These are phyloP conservation scores for Polydrusus cervinus DNA, from an alignment of 2,888 invertebrate genomes.

Conservation along the genomic window DNA sequence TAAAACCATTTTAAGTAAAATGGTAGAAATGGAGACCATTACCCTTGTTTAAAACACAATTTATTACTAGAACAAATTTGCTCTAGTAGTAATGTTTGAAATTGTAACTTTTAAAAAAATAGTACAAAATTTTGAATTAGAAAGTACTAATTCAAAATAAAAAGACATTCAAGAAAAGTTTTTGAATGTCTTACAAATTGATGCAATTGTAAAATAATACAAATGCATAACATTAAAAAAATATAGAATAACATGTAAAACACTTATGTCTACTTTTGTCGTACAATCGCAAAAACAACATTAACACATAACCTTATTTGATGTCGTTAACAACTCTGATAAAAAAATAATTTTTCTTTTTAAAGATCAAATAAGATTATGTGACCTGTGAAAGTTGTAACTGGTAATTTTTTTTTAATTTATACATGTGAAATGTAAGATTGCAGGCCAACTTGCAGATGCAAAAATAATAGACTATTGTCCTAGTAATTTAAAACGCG, in stretches of 20 bases:
- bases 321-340: not conserved
- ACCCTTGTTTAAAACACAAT: not conserved
- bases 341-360: not conserved
- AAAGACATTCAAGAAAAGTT: slow-evolving; percentile 37
- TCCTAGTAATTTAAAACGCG: too few species aligned
- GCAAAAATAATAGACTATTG: too few species aligned
- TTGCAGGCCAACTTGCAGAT: too few species aligned
- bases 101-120: not conserved
- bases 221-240: slow-evolving; percentile 46
- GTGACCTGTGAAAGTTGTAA: slow-evolving; percentile 40
- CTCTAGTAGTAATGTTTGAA: not conserved
- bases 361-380: slow-evolving; percentile 42
- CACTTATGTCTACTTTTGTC: slow-evolving; percentile 59
- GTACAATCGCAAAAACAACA: slow-evolving; percentile 60
- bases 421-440: too few species aligned
- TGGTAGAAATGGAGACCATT: slow-evolving; percentile 10
- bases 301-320: slow-evolving; percentile 54
- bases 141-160: slow-evolving; percentile 22
- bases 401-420: slow-evolving; percentile 23
- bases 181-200: slow-evolving; percentile 25
- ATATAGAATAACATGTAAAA: slow-evolving; percentile 41
- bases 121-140: slow-evolving; percentile 32
- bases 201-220: slow-evolving; percentile 48
- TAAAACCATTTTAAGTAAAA: slow-evolving; percentile 32
- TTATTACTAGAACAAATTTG: slow-evolving; percentile 25